Conservation (phyloP, 2,888 invertebrate genomes). For the Alitta virens region DNA sequence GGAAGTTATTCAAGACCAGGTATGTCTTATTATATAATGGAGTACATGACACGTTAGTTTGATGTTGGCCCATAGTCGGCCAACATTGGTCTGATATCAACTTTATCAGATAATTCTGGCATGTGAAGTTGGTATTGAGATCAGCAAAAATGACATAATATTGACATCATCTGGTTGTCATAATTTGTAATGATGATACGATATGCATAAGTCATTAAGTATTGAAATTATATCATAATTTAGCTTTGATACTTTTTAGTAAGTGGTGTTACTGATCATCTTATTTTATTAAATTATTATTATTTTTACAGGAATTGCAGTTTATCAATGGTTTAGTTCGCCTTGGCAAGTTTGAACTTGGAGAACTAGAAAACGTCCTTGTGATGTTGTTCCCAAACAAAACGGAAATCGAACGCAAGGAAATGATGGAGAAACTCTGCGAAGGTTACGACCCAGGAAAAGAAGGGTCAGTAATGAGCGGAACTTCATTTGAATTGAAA, state of each 20-base stretch:
- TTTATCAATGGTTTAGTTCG: conserved; percentile 50
- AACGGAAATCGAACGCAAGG: conserved; percentile 38
- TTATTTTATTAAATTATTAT: not conserved
- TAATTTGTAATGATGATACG: not conserved
- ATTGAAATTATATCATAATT: not conserved
- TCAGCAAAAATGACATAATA: too few relatives aligned
- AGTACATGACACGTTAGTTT: not conserved
- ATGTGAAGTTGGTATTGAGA: too few relatives aligned
- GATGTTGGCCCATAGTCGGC: too few relatives aligned
- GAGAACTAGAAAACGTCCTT: conserved; percentile 43
- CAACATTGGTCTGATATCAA: too few relatives aligned
- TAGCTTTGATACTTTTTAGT: not conserved
- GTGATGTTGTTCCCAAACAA: conserved; percentile 47
- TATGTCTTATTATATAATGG: too few relatives aligned
- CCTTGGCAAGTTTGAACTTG: conserved; percentile 41
- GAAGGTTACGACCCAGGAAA: conserved; percentile 24
- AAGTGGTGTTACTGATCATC: too few relatives aligned
- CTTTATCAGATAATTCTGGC: too few relatives aligned
- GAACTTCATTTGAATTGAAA: too few relatives aligned
- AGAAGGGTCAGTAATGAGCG: not conserved
- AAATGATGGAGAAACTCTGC: conserved; percentile 39
- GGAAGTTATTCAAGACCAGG: conserved; percentile 46
- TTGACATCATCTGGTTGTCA: too few relatives aligned
- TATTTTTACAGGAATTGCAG: conserved; percentile 41
- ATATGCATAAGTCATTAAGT: not conserved